Conservation (phyloP, 2,888 invertebrate species). For the Nudaria mundana region DNA sequence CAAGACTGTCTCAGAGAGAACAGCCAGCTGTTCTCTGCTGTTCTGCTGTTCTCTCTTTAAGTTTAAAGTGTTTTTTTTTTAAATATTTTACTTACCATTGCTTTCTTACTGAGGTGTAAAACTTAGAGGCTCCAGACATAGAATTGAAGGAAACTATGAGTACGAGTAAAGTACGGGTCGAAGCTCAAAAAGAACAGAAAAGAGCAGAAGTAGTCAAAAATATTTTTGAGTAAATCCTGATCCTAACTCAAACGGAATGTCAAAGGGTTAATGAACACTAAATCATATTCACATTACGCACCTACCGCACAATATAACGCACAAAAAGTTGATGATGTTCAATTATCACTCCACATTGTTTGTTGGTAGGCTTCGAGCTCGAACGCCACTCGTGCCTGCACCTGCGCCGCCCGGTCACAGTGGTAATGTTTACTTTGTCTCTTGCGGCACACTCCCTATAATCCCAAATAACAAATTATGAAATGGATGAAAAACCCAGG, state of each 20-base stretch:
- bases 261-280: neutral
- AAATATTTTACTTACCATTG: no score
- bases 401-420: slow-evolving; percentile 27
- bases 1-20: no score
- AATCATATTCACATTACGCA: slow-evolving; percentile 34
- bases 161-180: neutral
- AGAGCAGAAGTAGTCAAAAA: neutral
- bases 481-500: slow-evolving; percentile 76
- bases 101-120: no score
- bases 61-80: no score
- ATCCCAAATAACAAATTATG: slow-evolving; percentile 79
- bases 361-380: slow-evolving; percentile 33
- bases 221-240: neutral
- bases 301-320: slow-evolving; percentile 39
- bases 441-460: slow-evolving; percentile 72
- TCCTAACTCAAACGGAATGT: neutral
- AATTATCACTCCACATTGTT: slow-evolving; percentile 54
- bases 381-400: no score
- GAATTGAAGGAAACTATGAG: no score
- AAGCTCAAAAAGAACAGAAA: neutral
- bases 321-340: slow-evolving; percentile 46
- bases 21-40: no score
- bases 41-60: no score
- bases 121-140: no score
- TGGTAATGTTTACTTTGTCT: slow-evolving; percentile 76